Conservation (phyloP, 2,113 vertebrate species). For the Ammospiza nelsoni region DNA sequence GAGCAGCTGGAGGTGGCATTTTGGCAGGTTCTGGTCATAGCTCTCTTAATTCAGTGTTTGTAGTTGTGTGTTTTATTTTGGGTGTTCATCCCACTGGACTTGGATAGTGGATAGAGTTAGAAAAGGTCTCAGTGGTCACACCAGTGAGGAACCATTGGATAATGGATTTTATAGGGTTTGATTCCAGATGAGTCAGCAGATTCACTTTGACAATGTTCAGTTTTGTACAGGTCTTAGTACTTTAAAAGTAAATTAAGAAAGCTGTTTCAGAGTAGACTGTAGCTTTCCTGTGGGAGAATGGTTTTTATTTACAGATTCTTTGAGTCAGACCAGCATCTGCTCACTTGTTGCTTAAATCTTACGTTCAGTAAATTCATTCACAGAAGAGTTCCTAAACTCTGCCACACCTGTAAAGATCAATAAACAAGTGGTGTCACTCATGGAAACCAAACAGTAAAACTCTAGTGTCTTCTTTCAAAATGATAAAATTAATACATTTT, state of each 20-base stretch:
- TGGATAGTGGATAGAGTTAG: rapidly evolving
- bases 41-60: neutral
- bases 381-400: neutral
- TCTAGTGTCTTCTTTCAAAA: neutral
- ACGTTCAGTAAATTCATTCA: neutral
- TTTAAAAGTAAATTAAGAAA: neutral
- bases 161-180: neutral
- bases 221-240: neutral
- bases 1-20: neutral
- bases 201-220: rapidly evolving
- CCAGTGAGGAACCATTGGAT: neutral
- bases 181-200: neutral
- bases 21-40: neutral
- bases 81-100: neutral
- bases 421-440: neutral
- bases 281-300: neutral
- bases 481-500: neutral
- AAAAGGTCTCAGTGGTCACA: no score
- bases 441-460: neutral
- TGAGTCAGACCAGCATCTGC: neutral
- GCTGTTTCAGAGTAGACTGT: neutral
- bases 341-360: neutral
- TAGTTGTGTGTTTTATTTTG: neutral
- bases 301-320: neutral
- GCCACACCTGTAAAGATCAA: neutral